phyloP scores from a whole-genome alignment of 2,797 vertebrate genomes.

The Gymnodraco acuticeps region DNA sequence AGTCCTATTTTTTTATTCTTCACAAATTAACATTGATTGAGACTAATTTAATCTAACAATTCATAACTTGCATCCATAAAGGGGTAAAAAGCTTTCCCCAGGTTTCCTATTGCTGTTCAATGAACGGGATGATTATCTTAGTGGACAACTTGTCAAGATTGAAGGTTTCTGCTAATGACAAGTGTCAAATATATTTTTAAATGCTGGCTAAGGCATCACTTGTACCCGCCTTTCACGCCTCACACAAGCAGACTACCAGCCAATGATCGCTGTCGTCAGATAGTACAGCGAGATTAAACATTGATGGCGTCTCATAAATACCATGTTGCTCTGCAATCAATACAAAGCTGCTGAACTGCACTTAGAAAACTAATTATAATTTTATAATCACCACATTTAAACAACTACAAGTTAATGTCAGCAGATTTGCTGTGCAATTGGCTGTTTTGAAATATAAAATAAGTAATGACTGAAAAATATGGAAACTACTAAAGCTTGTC shows the following conservation, averaged over 20 bases:
- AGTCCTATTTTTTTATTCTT: too few species aligned
- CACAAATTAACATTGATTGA: neutral
- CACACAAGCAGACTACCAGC: neutral
- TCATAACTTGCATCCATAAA: accelerated
- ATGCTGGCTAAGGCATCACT: neutral
- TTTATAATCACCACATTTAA: neutral
- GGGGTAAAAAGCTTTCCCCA: neutral
- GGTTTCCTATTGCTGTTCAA: neutral
- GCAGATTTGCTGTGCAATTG: neutral
- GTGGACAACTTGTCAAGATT: conserved; percentile 5
- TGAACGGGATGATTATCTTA: neutral
- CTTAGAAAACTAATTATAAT: neutral
- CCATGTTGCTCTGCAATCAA: neutral
- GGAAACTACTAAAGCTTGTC: neutral
- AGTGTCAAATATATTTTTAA: conserved; percentile 12
- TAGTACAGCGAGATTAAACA: neutral
- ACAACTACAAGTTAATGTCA: neutral
- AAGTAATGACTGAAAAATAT: neutral
- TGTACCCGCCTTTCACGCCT: neutral
- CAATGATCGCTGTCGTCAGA: neutral
- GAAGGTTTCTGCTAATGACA: neutral
- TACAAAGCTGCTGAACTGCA: neutral
- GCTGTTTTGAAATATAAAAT: neutral
- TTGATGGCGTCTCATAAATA: neutral
- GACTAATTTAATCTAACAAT: neutral